These are phyloP conservation scores for Periplaneta americana DNA, from an alignment of 1,140 invertebrate species.

Conservation along the genomic window DNA sequence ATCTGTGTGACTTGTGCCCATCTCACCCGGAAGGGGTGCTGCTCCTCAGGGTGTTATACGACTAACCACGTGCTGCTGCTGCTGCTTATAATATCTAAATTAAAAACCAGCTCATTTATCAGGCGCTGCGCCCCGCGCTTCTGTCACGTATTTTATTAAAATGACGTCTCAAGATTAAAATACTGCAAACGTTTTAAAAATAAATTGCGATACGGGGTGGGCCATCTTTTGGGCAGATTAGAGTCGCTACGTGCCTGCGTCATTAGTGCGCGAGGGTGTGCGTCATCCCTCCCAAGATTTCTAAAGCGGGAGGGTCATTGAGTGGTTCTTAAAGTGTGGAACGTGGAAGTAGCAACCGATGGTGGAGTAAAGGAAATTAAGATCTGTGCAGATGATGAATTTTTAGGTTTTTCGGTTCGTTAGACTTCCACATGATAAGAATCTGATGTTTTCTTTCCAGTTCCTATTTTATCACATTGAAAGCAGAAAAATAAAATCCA, in stretches of 20 bases:
- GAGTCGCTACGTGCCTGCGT: background rate
- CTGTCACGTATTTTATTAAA: background rate
- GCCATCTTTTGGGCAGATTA: background rate
- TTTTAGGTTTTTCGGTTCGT: too few relatives aligned
- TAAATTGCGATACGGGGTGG: background rate
- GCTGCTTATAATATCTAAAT: background rate
- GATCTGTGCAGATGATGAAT: too few relatives aligned
- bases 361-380: too few relatives aligned
- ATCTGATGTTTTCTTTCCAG: too few relatives aligned
- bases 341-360: too few relatives aligned
- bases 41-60: background rate
- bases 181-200: background rate
- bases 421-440: too few relatives aligned
- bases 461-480: too few relatives aligned
- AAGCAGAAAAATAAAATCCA: too few relatives aligned
- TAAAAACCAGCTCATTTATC: background rate
- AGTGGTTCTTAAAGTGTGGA: too few relatives aligned
- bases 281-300: too few relatives aligned
- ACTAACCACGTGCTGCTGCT: background rate
- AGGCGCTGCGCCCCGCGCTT: background rate
- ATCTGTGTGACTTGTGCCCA: background rate
- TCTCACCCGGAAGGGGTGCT: background rate
- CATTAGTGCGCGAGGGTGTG: too few relatives aligned
- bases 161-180: background rate
- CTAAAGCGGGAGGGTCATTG: too few relatives aligned